Percentiles rank a stretch among this genome's conserved stretches.
These are phyloP conservation scores for Polyploca ridens DNA, from an alignment of 2,888 invertebrate genomes.

Conservation along the genomic window DNA sequence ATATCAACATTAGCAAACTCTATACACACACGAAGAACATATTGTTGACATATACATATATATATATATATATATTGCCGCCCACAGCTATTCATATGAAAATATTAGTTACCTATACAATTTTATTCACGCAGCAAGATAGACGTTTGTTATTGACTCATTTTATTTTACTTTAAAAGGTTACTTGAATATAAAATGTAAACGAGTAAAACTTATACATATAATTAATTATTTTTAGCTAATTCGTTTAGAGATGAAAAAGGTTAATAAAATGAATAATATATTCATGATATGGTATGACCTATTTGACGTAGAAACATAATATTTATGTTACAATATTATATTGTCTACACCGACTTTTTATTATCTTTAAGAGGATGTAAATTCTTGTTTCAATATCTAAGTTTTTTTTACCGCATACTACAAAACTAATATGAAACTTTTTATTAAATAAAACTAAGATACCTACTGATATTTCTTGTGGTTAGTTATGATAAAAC, in stretches of 20 bases:
- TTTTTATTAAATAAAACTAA: neutral
- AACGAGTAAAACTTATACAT: neutral
- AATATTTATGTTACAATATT: too few relatives aligned
- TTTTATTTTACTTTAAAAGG: neutral
- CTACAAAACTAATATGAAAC: neutral
- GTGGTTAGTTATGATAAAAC: neutral
- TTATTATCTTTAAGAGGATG: neutral
- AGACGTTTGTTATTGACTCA: slow-evolving; percentile 1
- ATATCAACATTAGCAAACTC: slow-evolving; percentile 25
- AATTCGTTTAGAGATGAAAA: neutral
- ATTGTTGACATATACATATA: neutral
- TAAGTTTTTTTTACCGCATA: neutral
- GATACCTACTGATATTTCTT: too few relatives aligned
- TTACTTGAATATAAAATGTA: slow-evolving; percentile 4
- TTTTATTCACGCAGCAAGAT: neutral
- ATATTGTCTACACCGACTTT: too few relatives aligned
- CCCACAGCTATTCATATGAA: neutral
- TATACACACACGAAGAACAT: slow-evolving; percentile 1
- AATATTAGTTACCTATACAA: neutral
- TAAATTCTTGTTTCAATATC: neutral
- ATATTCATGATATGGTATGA: neutral
- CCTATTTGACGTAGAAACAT: neutral
- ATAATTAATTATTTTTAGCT: neutral
- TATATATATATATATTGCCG: neutral
- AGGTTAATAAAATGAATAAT: neutral